Evolutionary conservation across 2,888 invertebrate species (phyloP), one percentile per base, ranked within the genome.

Genomic region (Himalopsyche anomala): DNA sequence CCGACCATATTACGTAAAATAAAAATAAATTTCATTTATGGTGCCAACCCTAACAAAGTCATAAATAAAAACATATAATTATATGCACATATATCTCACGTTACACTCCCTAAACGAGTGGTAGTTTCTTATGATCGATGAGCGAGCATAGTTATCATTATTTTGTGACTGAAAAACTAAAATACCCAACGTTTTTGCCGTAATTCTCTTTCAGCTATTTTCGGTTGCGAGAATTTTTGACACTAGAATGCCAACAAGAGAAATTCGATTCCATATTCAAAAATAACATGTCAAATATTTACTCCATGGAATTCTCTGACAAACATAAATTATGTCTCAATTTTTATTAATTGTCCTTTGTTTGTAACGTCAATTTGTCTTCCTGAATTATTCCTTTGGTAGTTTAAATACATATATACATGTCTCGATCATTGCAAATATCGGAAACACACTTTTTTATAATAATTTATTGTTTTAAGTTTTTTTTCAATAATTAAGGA

Each of bases 31-130:
- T 4, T n/a, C 0, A 9, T 11, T 19, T 8, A 74, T 74, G 5
- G 74, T 74, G 38, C 15, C 74, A 74, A 74, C 74, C 74, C 74
- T 74, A 38, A 74, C 38, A 12, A 38, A 69, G 74, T 74, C 28
- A 74, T 38, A 74, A 74, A 74, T 74, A 74, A 74, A 38, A 36
- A 74, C 5, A 74, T 38, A 74, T 74, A 74, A 74, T 74, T 74
- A 11, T 74, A 74, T 74, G 74, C 36, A 36, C 12, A 11, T 15
- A 36, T 74, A 74, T 62, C 28, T 28, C 15, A 15, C 38, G 36
- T 74, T 74, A 74, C 74, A 38, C 74, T 5, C 74, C 74, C 74
- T 74, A 2, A 74, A 74, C 36, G 12, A 74, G 74, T 74, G 74
- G 38, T 38, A 74, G 36, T 36, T 36, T 36, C 36, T 74, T 19